These are phyloP conservation scores for Chionis minor DNA, from an alignment of 2,113 vertebrate genomes.

Conservation along the genomic window DNA sequence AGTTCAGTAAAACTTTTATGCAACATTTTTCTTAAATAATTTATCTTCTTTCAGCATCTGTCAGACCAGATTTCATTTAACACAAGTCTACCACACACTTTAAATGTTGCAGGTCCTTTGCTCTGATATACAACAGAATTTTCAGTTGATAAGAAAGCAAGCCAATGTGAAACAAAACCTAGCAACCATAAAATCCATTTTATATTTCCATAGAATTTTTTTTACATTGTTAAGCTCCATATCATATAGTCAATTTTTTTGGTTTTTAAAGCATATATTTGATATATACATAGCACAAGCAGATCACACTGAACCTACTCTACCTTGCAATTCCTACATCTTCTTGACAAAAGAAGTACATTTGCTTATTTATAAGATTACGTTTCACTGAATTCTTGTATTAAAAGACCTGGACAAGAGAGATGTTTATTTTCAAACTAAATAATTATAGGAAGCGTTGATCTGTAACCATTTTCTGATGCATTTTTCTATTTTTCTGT, in stretches of 20 bases:
- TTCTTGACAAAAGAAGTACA: neutral
- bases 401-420: neutral
- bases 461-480: neutral
- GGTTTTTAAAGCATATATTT: neutral
- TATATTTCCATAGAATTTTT: neutral
- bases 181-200: neutral
- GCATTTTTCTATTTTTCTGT: neutral
- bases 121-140: neutral
- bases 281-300: neutral
- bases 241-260: neutral
- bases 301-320: neutral
- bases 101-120: slow-evolving; percentile 36
- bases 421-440: neutral
- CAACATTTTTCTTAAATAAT: slow-evolving; percentile 64
- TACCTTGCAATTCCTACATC: neutral
- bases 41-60: slow-evolving; percentile 60
- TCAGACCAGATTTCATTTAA: slow-evolving; percentile 62
- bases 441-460: neutral
- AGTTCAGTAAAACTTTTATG: slow-evolving; percentile 57
- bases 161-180: neutral
- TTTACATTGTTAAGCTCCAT: neutral
- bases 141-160: neutral
- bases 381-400: neutral
- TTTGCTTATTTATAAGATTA: neutral
- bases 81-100: slow-evolving; percentile 33